Base-by-base conservation (phyloP, 64 coral and sea anemone genomes). In the Catalaphyllia jardinei region DNA sequence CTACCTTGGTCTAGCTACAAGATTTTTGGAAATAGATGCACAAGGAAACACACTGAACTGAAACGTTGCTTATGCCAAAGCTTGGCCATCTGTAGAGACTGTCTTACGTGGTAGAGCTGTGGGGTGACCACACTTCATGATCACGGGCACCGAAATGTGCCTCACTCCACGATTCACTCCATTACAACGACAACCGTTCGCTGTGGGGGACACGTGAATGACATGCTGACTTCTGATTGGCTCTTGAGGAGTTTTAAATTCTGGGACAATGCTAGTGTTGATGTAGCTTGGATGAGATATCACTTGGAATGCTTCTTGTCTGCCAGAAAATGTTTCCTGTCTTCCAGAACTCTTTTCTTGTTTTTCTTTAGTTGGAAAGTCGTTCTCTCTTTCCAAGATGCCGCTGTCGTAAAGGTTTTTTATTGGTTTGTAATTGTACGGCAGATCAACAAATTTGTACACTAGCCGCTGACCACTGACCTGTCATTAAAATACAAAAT, bases 391-490 rank as follows among this genome's bases (percentile, higher is more conserved):
- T 57, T 86, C 82, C 9, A 71, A 19, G 33, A 74, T 85, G 35
- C 50, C 50, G 49, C 84, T 57, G 52, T 71, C 33, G 24, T 35
- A 71, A 55, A 89, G 67, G 14, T 91, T 94, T 74, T 75, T 94
- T 57, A 87, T 79, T 24, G 93, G 93, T 35, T 74, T 91, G 69
- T 99, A 99, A 31, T 93, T 93, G 31, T 99, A 95, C 10, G 97
- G 94, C 20, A 99, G 85, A 18, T 99, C 94, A n/a, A 99, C 97
- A 57, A 99, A 99, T 67, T 99, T 99, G 94, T 99, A 99, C 0
- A 99, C 97, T 54, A 99, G 77, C 12, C 97, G 72, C 27, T 99
- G 97, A 22, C 97, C 97, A 52, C 87, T 99, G 18, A 99, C 97
- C 97, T 99, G 31, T 30, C 10, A 87, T 78, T 49, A 33, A 16